Evolutionary conservation across 2,888 invertebrate genomes (phyloP), one percentile per base, ranked within the genome.

Genomic region (Drosophila mimica): DNA sequence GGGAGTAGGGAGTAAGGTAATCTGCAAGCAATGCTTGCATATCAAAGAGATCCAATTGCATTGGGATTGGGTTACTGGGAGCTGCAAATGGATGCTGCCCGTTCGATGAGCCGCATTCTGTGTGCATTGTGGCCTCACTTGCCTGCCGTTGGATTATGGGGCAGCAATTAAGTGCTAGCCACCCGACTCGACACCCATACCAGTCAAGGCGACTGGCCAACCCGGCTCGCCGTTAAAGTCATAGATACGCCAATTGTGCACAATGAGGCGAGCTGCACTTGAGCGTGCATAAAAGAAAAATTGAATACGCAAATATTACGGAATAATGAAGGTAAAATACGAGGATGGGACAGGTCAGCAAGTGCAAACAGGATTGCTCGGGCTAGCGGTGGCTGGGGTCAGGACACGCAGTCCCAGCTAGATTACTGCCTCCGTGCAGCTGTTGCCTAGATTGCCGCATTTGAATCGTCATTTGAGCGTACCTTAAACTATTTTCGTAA

Each of bases 271-370:
- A 49, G 66, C 61, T 49, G 68, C 61, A 69, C 74, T 78, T 68
- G 73, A 72, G 77, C 64, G 71, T 76, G 79, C 84, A 75, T 71
- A 83, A 83, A 81, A 36, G 60, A 57, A 71, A 72, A 74, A 81
- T 68, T 70, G 83, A 82, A 85, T 82, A 82, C 86, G 83, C 78
- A 83, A 86, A 83, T 81, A 62, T 58, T 61, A 69, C 69, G 68
- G 54, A 76, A 79, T 83, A 86, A 86, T 79, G 81, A 81, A 73
- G 63, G 58, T 31, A 20, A 11, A 28, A n/a, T 28, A 28, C 38
- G n/a, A 48, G 25, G 36, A 51, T 5, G 7, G 48, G 48, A 51
- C 20, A 20, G 11, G 15, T n/a, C 1, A 51, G 25, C 15, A 31
- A n/a, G 34, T n/a, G 13, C 17, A 28, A 38, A n/a, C 20, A 15